Evolutionary conservation across 2,113 vertebrate species (phyloP).

Genomic region (Gopherus flavomarginatus): DNA sequence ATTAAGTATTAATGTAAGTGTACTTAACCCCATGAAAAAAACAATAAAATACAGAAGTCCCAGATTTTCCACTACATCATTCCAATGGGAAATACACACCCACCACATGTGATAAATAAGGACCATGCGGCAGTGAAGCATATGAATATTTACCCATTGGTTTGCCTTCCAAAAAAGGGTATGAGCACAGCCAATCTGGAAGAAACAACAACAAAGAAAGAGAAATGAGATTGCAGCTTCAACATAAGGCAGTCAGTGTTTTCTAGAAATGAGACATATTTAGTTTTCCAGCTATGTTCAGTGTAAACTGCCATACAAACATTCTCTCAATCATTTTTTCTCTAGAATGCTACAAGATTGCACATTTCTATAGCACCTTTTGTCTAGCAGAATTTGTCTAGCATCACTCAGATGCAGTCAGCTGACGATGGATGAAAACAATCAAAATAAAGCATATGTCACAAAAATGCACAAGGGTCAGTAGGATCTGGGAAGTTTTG

Average conservation of each 20-base stretch:
- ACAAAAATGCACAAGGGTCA: not conserved
- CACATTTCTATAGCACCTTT: fast-evolving
- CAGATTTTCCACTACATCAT: constrained; percentile 70
- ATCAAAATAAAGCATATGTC: not conserved
- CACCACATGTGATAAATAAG: constrained; percentile 97
- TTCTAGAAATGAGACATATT: not conserved
- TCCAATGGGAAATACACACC: constrained; percentile 87
- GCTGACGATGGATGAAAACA: not conserved
- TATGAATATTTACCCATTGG: constrained; percentile 97
- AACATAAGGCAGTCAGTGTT: constrained; percentile 7
- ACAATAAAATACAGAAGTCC: constrained; percentile 75
- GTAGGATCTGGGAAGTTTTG: not conserved
- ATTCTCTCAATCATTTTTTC: not conserved
- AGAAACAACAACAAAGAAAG: constrained; percentile 1
- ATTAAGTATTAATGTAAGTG: constrained; percentile 91
- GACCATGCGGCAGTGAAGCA: constrained; percentile 97
- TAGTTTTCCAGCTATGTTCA: not conserved
- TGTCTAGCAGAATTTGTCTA: not conserved
- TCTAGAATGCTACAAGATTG: not conserved
- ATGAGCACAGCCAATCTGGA: constrained; percentile 86
- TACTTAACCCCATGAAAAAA: constrained; percentile 84
- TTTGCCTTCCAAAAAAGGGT: constrained; percentile 91
- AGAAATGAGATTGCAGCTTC: constrained; percentile 19
- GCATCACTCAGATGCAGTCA: not conserved
- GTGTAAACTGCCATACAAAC: not conserved